A percentile compares a stretch with the other conserved stretches of the same genome.
phyloP scores from a whole-genome alignment of 2,113 vertebrate species.

The Camelus bactrianus region DNA sequence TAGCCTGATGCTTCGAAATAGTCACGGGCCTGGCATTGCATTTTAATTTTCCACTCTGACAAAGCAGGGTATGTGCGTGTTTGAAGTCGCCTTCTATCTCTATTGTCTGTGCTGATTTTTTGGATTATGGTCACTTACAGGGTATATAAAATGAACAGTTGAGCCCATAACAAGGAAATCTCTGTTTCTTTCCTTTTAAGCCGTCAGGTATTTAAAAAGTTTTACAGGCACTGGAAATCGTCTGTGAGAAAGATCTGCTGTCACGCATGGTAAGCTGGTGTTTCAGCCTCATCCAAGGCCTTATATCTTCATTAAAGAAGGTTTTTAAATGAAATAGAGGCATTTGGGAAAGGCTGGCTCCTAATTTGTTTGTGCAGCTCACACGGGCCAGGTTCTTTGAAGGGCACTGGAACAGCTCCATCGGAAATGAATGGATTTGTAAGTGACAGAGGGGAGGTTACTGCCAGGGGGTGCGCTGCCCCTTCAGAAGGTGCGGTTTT shows the following conservation, averaged over 20 bases:
- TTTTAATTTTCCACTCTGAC: conserved; percentile 79
- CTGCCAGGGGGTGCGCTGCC: neutral
- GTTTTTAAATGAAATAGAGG: conserved; percentile 65
- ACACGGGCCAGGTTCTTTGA: neutral
- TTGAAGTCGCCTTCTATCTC: conserved; percentile 31
- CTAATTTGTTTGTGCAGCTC: conserved; percentile 49
- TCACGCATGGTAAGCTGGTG: conserved; percentile 44
- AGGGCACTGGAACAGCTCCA: neutral
- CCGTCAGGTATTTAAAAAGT: conserved; percentile 15
- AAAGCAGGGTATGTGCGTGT: conserved; percentile 65
- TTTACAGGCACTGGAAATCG: conserved; percentile 32
- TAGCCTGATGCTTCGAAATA: conserved; percentile 67
- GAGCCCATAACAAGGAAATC: conserved; percentile 42
- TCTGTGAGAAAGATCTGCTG: conserved; percentile 65
- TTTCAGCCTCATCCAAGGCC: conserved; percentile 64
- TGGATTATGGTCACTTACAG: conserved; percentile 28
- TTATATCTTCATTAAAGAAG: conserved; percentile 71
- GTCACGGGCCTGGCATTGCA: conserved; percentile 63
- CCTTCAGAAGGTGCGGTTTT: neutral
- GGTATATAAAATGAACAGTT: conserved; percentile 50
- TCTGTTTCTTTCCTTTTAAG: conserved; percentile 62
- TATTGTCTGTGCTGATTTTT: conserved; percentile 55
- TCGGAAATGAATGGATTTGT: neutral
- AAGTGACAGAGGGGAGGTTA: neutral
- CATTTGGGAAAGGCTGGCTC: conserved; percentile 34